A percentile compares a stretch with the other conserved stretches of the same genome.
Evolutionary conservation across 2,113 vertebrate species (phyloP).

Genomic region (Eulacestoma nigropectus): DNA sequence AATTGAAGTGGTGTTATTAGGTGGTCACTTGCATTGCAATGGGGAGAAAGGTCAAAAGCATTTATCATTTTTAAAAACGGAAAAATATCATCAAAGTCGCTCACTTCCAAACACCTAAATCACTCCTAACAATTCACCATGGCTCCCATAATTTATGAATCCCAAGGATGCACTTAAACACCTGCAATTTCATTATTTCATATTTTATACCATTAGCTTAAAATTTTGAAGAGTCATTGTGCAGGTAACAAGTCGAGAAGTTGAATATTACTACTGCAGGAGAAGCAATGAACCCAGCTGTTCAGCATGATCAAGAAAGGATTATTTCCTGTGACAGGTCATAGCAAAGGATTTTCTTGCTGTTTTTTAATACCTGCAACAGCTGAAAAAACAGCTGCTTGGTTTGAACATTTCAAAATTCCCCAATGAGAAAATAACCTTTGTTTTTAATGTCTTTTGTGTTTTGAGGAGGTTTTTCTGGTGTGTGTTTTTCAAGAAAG

Average conservation of each 20-base stretch:
- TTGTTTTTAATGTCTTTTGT: not conserved
- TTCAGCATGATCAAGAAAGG: not conserved
- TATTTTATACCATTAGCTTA: not conserved
- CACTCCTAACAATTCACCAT: not conserved
- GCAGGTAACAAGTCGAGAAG: not conserved
- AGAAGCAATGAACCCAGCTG: constrained; percentile 24
- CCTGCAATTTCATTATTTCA: not conserved
- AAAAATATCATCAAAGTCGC: not conserved
- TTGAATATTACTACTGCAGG: not conserved
- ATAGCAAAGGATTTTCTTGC: constrained; percentile 11
- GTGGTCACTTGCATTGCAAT: not conserved
- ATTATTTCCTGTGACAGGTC: constrained; percentile 33
- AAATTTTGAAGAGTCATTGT: not conserved
- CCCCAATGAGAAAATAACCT: not conserved
- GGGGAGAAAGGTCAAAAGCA: constrained; percentile 12
- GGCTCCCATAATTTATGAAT: not conserved
- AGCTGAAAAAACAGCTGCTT: constrained; percentile 51
- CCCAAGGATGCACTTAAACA: constrained; percentile 8
- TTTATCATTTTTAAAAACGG: not conserved
- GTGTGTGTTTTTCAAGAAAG: not conserved
- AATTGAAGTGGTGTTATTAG: not conserved
- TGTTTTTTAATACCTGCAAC: constrained; percentile 51
- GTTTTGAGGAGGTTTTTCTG: not conserved
- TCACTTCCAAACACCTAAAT: not conserved
- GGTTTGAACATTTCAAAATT: not conserved